phyloP scores from a whole-genome alignment of 2,113 vertebrate species.

The Heterochromis multidens region DNA sequence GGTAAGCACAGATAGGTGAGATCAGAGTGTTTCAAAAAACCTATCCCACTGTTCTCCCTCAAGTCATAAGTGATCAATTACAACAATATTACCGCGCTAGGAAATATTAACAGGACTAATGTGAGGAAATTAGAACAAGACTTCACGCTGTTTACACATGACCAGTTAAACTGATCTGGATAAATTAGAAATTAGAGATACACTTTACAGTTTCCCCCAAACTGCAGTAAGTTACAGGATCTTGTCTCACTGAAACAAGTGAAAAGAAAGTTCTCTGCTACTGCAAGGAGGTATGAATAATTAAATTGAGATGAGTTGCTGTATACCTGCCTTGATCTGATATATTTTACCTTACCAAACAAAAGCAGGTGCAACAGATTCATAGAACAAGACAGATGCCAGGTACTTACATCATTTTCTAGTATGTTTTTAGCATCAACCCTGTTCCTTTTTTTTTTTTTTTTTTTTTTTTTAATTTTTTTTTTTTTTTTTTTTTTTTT shows the following conservation, averaged over 20 bases:
- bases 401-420: neutral
- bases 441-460: neutral
- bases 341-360: neutral
- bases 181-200: accelerated
- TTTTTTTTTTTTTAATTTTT: too few species aligned
- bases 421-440: accelerated
- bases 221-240: neutral
- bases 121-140: neutral
- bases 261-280: accelerated
- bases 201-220: neutral
- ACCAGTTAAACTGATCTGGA: neutral
- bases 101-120: neutral
- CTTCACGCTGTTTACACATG: neutral
- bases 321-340: neutral
- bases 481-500: neutral
- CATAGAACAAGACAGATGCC: neutral
- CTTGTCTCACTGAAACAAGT: neutral
- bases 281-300: neutral
- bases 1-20: too few species aligned
- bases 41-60: neutral
- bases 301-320: neutral
- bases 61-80: neutral
- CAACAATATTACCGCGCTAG: neutral
- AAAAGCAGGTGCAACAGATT: neutral
- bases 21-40: neutral